phyloP scores from a whole-genome alignment of 2,113 vertebrate species.

The Xyliphius kryptos region DNA sequence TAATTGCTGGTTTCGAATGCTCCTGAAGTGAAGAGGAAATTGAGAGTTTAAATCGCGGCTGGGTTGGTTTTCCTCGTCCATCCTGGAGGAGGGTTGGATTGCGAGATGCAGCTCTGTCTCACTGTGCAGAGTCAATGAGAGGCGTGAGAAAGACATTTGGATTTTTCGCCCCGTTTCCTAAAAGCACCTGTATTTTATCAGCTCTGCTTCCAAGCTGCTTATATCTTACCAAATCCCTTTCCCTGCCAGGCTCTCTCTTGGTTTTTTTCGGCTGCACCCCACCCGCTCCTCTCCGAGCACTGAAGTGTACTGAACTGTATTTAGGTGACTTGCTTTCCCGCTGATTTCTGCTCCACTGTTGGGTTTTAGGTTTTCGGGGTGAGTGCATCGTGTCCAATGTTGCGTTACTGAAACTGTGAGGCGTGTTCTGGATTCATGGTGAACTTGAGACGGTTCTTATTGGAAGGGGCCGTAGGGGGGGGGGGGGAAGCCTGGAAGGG shows the following conservation, averaged over 20 bases:
- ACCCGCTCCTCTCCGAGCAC: slow-evolving; percentile 1
- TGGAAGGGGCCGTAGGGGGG: not conserved
- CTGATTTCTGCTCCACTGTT: not conserved
- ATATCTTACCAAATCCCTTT: slow-evolving; percentile 5
- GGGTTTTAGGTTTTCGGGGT: not conserved
- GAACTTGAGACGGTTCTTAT: too few relatives aligned
- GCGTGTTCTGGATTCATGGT: too few relatives aligned
- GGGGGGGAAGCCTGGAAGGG: slow-evolving; percentile 13
- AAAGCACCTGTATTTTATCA: slow-evolving; percentile 29
- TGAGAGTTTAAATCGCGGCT: slow-evolving; percentile 35
- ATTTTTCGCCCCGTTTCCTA: slow-evolving; percentile 24
- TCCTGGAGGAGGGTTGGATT: slow-evolving; percentile 34
- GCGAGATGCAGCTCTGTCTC: slow-evolving; percentile 37
- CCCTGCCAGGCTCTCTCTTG: slow-evolving; percentile 15
- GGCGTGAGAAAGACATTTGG: slow-evolving; percentile 40
- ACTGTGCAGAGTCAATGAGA: slow-evolving; percentile 30
- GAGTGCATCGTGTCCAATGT: slow-evolving; percentile 11
- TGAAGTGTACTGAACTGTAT: slow-evolving; percentile 4
- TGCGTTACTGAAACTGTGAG: too few relatives aligned
- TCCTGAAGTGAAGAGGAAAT: slow-evolving; percentile 35
- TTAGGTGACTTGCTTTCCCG: slow-evolving; percentile 4
- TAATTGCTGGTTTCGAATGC: slow-evolving; percentile 32
- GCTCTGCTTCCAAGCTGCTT: too few relatives aligned
- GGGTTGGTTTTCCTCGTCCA: slow-evolving; percentile 27
- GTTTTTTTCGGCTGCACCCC: slow-evolving; percentile 6